Base-by-base conservation (phyloP, 1,140 invertebrate genomes). In the Atta texana region DNA sequence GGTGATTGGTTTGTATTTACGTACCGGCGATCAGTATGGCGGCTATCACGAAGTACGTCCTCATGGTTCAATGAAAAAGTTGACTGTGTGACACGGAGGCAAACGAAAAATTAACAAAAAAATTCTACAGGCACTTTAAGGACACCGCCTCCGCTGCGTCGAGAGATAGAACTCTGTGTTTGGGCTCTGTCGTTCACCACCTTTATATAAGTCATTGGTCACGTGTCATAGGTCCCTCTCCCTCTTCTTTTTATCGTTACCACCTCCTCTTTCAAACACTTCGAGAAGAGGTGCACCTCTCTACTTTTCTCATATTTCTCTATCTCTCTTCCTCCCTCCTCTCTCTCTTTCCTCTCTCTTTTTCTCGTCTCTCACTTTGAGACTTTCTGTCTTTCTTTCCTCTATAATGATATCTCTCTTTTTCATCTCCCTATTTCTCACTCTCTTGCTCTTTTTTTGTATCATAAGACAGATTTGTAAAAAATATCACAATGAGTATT, bases 121-220 rank as follows among this genome's bases (percentile, higher is more conserved):
- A 88, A 87, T 68, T 74, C 51, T 81, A 55, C n/a, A 51, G 39
- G 69, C 89, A 88, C 74, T 88, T 63, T 90, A 68, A 64, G 61
- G 85, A 61, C 88, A 93, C 89, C 89, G 84, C 81, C 91, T 93
- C 92, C 93, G 88, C 89, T 90, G 92, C 89, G 91, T 91, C 90
- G 91, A 94, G 93, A 93, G 93, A 93, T 91, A 95, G 93, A 94
- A 94, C 92, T 94, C 93, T 93, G 93, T 93, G 91, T 95, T 94
- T 92, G 92, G 92, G 89, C 92, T 92, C 92, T 92, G 93, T 91
- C 93, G 93, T 93, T 92, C 87, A 90, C 91, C 89, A 94, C 92
- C 93, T 95, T 95, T 95, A 95, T 95, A 95, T 94, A 94, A 94
- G 93, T 93, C 92, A 94, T 94, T 93, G 94, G 93, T 94, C 94